Evolutionary conservation across 30 jellyfish, hydroid and myxozoan genomes (phyloP), one percentile per base, ranked within the genome.

Genomic region (Aurelia sp.): DNA sequence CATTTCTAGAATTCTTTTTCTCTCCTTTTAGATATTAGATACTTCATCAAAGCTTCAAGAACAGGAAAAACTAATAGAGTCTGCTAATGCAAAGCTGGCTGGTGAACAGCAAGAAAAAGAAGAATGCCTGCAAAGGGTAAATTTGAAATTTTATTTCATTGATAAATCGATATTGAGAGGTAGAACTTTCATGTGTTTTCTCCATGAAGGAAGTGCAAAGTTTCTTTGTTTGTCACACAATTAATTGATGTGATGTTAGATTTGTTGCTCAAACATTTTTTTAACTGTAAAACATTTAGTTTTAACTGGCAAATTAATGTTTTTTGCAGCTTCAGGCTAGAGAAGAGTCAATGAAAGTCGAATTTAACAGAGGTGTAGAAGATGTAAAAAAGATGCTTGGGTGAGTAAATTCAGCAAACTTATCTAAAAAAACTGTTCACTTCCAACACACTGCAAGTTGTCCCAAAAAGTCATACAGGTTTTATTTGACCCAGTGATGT

Each of bases 321-420:
- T n/a, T 12, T 21, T 75, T 50, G 31, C 48, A 84, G 94, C 82
- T 72, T 22, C 77, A 61, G 3, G 61, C 67, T 1, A 73, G 84
- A 59, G 94, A 73, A 13, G 77, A 84, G n/a, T 62, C 81, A 8
- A 67, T 84, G 94, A 84, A 84, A 47, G 72, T 64, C 6, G 94
- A 84, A 63, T 84, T 84, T 44, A 50, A 84, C 31, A 61, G 82
- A 72, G 88, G 87, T 3, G 87, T 74, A 31, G 88, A 64, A 64
- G 94, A 84, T 27, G 47, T 84, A 6, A 51, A 84, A 27, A 62
- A 52, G 22, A 72, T 61, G 66, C 53, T 84, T 24, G 67, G 88
- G 94, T 84, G 64, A 13, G 67, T 35, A 12, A n/a, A 71, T 12
- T 20, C 13, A 12, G 0, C 27, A 40, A 5, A n/a, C n/a, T n/a